Evolutionary conservation across 2,113 vertebrate species (phyloP).

Genomic region (Plotosus lineatus): DNA sequence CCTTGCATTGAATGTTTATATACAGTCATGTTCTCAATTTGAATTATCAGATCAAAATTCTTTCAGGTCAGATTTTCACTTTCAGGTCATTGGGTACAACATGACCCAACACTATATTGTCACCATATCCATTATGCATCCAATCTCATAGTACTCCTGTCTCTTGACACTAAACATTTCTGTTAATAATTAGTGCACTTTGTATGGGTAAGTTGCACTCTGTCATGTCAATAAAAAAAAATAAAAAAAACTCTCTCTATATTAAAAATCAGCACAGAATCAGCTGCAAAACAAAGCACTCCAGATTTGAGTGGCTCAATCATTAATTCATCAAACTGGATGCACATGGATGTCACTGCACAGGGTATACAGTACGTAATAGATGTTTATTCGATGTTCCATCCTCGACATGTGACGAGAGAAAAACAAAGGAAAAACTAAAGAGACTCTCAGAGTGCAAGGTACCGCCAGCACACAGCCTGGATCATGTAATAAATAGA

Average conservation of each 20-base stretch:
- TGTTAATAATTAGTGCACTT: neutral
- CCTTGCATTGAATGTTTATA: conserved; percentile 15
- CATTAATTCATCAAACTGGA: neutral
- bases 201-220: neutral
- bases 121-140: neutral
- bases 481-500: no score
- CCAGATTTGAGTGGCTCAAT: neutral
- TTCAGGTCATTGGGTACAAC: neutral
- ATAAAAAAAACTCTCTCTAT: neutral
- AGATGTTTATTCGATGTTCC: conserved; percentile 33
- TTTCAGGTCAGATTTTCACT: neutral
- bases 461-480: no score
- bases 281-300: neutral
- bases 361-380: conserved; percentile 31
- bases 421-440: no score
- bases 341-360: conserved; percentile 18
- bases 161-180: neutral
- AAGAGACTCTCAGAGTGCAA: no score
- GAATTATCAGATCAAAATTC: conserved; percentile 7
- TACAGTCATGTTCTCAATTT: conserved; percentile 5
- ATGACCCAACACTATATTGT: neutral
- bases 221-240: neutral
- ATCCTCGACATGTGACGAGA: neutral
- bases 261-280: no score
- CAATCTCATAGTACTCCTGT: neutral